phyloP scores from a whole-genome alignment of 2,113 vertebrate genomes.

The Mesitornis unicolor region DNA sequence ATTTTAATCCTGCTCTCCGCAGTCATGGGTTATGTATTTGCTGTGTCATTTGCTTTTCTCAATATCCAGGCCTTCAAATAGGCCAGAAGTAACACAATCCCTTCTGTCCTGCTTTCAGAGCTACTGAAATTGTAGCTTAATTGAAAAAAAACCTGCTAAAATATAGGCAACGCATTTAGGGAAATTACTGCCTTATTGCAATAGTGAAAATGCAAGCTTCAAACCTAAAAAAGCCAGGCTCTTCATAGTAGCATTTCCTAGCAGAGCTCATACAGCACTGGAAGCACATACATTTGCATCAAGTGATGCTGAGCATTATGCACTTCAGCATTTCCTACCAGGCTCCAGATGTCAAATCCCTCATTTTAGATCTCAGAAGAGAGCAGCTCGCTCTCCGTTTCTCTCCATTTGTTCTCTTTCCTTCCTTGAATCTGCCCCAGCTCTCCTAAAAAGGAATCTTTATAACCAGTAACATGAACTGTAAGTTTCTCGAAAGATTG shows the following conservation, averaged over 20 bases:
- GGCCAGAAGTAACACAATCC: slow-evolving; percentile 30
- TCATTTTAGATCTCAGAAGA: neutral
- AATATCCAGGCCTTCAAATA: neutral
- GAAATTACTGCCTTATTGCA: neutral
- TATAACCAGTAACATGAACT: neutral
- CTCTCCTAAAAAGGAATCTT: neutral
- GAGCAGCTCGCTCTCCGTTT: neutral
- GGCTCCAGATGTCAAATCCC: slow-evolving; percentile 4
- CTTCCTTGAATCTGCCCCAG: neutral
- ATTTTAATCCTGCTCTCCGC: slow-evolving; percentile 42
- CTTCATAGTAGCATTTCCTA: neutral
- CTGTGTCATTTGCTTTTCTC: slow-evolving; percentile 61
- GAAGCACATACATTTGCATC: neutral
- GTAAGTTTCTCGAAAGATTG: neutral
- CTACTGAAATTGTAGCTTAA: neutral
- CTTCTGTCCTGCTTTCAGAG: neutral
- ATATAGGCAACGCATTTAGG: neutral
- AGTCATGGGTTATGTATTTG: slow-evolving; percentile 55
- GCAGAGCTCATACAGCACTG: neutral
- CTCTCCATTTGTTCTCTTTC: neutral
- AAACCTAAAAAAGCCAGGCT: neutral
- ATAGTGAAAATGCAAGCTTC: neutral
- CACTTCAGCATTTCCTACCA: neutral
- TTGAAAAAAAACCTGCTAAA: neutral
- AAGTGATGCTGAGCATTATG: neutral